Percentiles rank a stretch among this genome's conserved stretches.
Conservation (phyloP, 2,797 vertebrate species). For the Rhincodon typus region DNA sequence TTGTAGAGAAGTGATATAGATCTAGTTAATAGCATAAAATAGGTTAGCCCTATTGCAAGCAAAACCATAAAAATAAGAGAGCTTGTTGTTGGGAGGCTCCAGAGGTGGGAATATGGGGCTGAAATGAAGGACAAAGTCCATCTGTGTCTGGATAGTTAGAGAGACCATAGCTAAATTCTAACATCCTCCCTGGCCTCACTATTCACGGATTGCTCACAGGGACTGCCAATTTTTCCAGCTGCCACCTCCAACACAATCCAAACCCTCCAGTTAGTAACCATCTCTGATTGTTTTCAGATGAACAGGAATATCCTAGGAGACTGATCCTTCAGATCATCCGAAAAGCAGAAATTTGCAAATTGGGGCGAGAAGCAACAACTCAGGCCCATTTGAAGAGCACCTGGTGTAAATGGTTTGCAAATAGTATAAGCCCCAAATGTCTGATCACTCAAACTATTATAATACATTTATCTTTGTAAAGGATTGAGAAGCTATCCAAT, state of each 20-base stretch:
- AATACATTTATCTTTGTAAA: not conserved
- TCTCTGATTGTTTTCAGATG: not conserved
- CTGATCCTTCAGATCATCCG: not conserved
- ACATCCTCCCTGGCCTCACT: not conserved
- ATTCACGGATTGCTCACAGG: not conserved
- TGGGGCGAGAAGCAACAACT: no score
- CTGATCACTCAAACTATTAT: not conserved
- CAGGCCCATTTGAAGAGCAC: no score
- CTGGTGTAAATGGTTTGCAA: not conserved
- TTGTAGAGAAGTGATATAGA: no score
- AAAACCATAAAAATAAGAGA: no score
- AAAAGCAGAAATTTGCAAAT: not conserved
- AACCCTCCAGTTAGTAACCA: not conserved
- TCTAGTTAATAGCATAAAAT: no score
- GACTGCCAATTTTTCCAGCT: not conserved
- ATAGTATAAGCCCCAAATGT: not conserved
- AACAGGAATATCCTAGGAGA: not conserved
- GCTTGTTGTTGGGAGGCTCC: no score
- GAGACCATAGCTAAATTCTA: not conserved
- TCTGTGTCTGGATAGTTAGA: not conserved
- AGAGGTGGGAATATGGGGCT: no score
- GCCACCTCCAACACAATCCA: not conserved
- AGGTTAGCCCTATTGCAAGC: no score
- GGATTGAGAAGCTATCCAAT: not conserved
- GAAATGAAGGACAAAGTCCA: no score